Conservation (phyloP, 1,140 invertebrate species). For the Neuroterus valhalla region DNA sequence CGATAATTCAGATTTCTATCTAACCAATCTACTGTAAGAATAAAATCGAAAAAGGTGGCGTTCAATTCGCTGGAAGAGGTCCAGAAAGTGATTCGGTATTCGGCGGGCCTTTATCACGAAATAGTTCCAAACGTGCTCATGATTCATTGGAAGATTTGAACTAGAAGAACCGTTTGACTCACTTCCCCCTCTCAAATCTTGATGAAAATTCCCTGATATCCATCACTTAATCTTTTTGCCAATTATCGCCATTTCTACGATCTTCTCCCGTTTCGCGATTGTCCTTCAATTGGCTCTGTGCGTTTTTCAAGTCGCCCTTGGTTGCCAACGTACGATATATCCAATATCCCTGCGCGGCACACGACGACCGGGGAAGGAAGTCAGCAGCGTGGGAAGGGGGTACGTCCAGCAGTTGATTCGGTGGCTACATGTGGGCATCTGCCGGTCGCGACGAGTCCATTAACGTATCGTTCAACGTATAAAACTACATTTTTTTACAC, state of each 20-base stretch:
- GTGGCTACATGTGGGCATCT: slow-evolving; percentile 68
- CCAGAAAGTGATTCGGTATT: background rate
- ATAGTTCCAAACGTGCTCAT: slow-evolving; percentile 29
- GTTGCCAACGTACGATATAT: slow-evolving; percentile 27
- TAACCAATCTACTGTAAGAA: background rate
- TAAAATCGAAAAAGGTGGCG: slow-evolving; percentile 4
- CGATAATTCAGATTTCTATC: background rate
- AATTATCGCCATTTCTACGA: background rate
- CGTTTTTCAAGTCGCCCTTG: slow-evolving; percentile 10
- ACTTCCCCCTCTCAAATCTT: background rate
- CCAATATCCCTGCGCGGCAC: slow-evolving; percentile 10
- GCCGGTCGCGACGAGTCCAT: slow-evolving; percentile 60
- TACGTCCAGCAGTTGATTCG: slow-evolving; percentile 39
- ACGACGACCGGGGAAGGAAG: slow-evolving; percentile 28
- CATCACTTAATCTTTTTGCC: background rate
- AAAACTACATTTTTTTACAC: slow-evolving; percentile 19
- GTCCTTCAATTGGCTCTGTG: slow-evolving; percentile 16
- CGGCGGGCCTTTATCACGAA: background rate
- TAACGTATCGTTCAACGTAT: slow-evolving; percentile 42
- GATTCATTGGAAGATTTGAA: slow-evolving; percentile 16
- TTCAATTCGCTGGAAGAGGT: background rate
- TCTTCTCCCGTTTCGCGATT: background rate
- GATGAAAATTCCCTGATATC: background rate
- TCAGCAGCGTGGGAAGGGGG: slow-evolving; percentile 8
- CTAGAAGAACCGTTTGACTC: background rate